These are phyloP conservation scores for Montipora sp. DNA, from an alignment of 64 coral and sea anemone species.

Conservation along the genomic window DNA sequence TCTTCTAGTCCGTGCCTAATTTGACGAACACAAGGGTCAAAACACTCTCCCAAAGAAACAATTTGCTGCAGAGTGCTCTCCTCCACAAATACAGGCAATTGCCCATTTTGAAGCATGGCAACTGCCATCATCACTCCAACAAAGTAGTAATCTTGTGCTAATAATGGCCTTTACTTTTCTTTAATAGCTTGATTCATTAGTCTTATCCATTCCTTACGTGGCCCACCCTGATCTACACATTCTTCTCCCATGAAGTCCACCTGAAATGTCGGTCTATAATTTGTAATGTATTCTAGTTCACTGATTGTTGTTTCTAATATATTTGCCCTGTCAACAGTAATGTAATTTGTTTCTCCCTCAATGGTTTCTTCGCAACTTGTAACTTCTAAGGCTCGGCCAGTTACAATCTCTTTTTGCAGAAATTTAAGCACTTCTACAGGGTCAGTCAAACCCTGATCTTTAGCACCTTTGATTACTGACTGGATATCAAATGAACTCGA, in stretches of 20 bases:
- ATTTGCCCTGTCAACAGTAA: no score
- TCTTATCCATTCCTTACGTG: no score
- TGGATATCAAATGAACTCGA: slow-evolving; percentile 46
- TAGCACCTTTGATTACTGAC: not conserved
- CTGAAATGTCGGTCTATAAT: no score
- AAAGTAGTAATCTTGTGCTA: slow-evolving; percentile 11
- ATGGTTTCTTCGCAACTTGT: not conserved
- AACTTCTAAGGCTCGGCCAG: slow-evolving; percentile 31
- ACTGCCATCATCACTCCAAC: slow-evolving; percentile 60
- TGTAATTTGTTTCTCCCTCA: no score
- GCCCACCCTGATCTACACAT: no score
- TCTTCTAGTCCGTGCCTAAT: no score
- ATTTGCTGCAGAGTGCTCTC: not conserved
- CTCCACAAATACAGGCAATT: slow-evolving; percentile 7
- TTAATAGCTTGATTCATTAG: no score
- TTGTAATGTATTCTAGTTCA: no score
- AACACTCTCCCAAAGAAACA: no score
- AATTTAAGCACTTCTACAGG: slow-evolving; percentile 41
- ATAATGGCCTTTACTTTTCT: slow-evolving; percentile 1
- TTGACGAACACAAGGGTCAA: no score
- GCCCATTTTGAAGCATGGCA: slow-evolving; percentile 33
- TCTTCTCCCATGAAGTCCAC: no score
- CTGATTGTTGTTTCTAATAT: no score
- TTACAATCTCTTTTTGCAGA: slow-evolving; percentile 35
- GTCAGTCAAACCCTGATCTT: slow-evolving; percentile 17